These are phyloP conservation scores for Pogonomyrmex barbatus DNA, from an alignment of 1,140 invertebrate species.

Conservation along the genomic window DNA sequence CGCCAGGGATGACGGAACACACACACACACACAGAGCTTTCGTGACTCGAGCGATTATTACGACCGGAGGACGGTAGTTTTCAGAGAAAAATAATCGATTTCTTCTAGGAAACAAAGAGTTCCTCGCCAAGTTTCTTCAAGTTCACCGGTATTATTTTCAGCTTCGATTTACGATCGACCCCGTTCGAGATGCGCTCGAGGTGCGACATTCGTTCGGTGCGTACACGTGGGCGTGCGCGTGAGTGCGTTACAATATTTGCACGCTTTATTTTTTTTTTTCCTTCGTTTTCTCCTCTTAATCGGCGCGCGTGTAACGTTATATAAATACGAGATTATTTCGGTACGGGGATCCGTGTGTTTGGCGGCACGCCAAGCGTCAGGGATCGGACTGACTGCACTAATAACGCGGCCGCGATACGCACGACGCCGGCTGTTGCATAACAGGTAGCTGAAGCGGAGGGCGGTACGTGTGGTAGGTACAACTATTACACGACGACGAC, in stretches of 20 bases:
- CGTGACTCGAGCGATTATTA: not conserved
- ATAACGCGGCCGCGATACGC: constrained; percentile 79
- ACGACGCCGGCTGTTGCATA: constrained; percentile 80
- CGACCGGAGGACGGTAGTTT: not conserved
- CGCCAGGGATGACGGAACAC: too few relatives aligned
- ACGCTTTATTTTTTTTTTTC: not conserved
- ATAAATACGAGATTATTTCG: constrained; percentile 84
- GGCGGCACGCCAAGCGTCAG: constrained; percentile 79
- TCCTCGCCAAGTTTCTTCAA: not conserved
- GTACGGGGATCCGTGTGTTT: constrained; percentile 80
- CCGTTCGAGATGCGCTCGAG: too few relatives aligned
- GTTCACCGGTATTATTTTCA: not conserved
- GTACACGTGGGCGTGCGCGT: not conserved
- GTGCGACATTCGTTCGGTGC: too few relatives aligned
- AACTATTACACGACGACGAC: constrained; percentile 44
- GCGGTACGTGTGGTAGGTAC: constrained; percentile 64
- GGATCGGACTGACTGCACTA: constrained; percentile 81
- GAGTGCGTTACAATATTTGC: constrained; percentile 21
- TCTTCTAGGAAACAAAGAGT: not conserved
- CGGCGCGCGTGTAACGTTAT: constrained; percentile 76
- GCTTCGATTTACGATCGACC: not conserved
- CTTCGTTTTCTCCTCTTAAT: constrained; percentile 27
- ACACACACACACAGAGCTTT: not conserved
- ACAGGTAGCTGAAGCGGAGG: constrained; percentile 77
- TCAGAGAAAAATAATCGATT: not conserved